Evolutionary conservation across 2,888 invertebrate genomes (phyloP).

Genomic region (Epirrhoe tristata): DNA sequence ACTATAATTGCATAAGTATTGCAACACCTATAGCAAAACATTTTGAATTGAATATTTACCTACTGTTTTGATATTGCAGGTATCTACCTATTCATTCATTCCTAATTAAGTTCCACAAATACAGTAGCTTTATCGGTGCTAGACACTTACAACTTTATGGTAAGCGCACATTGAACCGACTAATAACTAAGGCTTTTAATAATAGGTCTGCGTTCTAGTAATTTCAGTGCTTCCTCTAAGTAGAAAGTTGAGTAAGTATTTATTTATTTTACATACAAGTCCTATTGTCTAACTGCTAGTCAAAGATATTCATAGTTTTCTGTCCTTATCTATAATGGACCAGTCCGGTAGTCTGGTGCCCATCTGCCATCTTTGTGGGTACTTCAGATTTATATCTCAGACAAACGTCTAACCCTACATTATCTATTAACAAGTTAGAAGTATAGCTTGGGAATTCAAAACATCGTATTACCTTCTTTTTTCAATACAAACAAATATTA

Average conservation of each 20-base stretch:
- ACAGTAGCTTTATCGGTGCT: slow-evolving; percentile 52
- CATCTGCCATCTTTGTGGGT: too few relatives aligned
- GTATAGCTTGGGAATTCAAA: too few relatives aligned
- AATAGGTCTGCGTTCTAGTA: background rate
- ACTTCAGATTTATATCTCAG: too few relatives aligned
- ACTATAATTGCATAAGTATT: background rate
- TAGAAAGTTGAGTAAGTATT: background rate
- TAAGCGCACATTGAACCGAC: slow-evolving; percentile 34
- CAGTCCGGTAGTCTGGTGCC: too few relatives aligned
- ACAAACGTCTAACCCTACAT: too few relatives aligned
- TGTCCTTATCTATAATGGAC: too few relatives aligned
- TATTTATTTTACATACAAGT: background rate
- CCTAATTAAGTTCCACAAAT: slow-evolving; percentile 52
- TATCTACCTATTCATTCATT: slow-evolving; percentile 23
- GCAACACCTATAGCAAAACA: too few relatives aligned
- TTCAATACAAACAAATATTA: too few relatives aligned
- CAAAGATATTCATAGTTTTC: too few relatives aligned
- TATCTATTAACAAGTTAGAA: too few relatives aligned
- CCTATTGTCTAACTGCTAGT: too few relatives aligned
- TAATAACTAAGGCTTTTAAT: background rate
- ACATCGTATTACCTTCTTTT: too few relatives aligned
- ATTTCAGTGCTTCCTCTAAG: background rate
- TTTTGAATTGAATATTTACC: background rate
- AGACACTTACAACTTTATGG: slow-evolving; percentile 46
- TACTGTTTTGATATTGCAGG: background rate